Evolutionary conservation across 2,888 invertebrate species (phyloP), one percentile per base, ranked within the genome.

Genomic region (Rhingia campestris): DNA sequence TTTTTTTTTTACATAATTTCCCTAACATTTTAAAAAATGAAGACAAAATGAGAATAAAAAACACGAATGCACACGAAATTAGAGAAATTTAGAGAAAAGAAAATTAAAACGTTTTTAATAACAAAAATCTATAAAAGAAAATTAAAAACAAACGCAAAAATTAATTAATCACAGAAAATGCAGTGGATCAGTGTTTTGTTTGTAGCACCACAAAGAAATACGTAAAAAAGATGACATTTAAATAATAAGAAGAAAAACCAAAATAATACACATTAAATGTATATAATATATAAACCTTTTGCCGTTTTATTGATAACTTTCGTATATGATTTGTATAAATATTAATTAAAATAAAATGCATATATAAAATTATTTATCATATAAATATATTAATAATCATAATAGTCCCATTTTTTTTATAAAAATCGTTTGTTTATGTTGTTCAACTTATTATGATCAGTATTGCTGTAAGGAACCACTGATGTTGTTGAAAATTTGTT

Each of bases 131-230:
- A 30, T 30, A 54, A 58, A 10, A 66, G 22, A 22, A 10, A 59
- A 45, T 58, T 6, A 63, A 74, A 10, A 67, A 41, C 14, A n/a
- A 74, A 74, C 58, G 14, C 35, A 56, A 73, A 37, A 53, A 61
- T 12, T 59, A 54, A 53, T 35, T 73, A 86, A 75, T 67, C 58
- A 75, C 75, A 79, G 70, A 86, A 86, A 86, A 87, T 88, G 88
- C 88, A 87, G 88, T 88, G 88, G 88, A 88, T 87, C 88, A 88
- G 88, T 88, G 88, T 88, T 88, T 87, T 87, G 86, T 88, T 87
- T 87, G 88, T 88, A 88, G 88, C 88, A 87, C 82, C 79, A 84
- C 81, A 82, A 74, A 84, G 80, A 80, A 74, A 84, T 84, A 84
- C 79, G 63, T 45, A 56, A 77, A 67, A 74, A 66, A 22, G 22